Conservation (phyloP, 2,797 vertebrate species). For the Pogoniulus pusillus region DNA sequence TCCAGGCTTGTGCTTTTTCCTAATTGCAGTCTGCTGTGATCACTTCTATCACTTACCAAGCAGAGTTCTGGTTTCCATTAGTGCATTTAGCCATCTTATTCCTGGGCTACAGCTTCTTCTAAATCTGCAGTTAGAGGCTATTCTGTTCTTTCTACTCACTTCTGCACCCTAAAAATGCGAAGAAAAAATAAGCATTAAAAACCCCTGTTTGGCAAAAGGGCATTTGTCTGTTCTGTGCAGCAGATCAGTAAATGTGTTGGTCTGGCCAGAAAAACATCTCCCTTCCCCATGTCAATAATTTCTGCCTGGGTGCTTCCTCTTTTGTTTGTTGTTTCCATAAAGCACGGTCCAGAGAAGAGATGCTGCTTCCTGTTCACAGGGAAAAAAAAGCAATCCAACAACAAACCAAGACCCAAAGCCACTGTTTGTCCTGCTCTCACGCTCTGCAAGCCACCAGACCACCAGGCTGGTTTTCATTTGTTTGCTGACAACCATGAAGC, state of each 20-base stretch:
- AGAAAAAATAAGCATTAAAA: background rate
- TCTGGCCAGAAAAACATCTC: background rate
- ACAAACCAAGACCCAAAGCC: background rate
- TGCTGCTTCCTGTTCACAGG: background rate
- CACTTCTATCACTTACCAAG: background rate
- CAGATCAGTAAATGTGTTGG: background rate
- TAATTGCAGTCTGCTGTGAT: background rate
- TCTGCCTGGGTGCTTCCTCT: background rate
- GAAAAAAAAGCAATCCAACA: background rate
- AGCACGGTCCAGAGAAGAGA: background rate
- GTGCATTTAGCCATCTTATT: background rate
- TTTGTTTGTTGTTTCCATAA: background rate
- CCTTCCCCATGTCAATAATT: rapidly evolving
- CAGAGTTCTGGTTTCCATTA: background rate
- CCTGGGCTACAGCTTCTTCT: background rate
- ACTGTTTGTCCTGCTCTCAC: background rate
- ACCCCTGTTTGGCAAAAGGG: background rate
- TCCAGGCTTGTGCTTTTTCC: background rate
- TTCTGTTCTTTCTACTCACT: background rate
- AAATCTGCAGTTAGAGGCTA: background rate
- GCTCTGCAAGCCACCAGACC: background rate
- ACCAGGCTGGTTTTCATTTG: rapidly evolving
- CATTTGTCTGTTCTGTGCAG: background rate
- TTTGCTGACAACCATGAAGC: no score
- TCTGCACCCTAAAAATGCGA: no score